phyloP scores from a whole-genome alignment of 2,797 vertebrate genomes.

The Selene dorsalis region DNA sequence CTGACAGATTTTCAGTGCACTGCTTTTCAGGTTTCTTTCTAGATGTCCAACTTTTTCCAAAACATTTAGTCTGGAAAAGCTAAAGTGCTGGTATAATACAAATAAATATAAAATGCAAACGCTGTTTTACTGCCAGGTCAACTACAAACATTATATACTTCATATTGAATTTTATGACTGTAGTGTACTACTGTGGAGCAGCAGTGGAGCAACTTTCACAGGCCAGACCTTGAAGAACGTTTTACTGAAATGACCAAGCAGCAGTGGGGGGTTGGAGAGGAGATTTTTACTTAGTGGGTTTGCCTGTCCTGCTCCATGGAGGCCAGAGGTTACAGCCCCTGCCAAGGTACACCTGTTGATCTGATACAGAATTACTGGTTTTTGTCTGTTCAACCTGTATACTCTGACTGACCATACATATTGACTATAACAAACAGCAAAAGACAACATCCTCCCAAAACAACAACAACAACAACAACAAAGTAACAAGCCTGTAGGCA shows the following conservation, averaged over 20 bases:
- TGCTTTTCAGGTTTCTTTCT: constrained; percentile 20
- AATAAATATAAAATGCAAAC: constrained; percentile 65
- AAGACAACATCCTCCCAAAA: neutral
- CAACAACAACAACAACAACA: too few species aligned
- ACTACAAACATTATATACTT: constrained; percentile 75
- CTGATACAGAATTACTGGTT: constrained; percentile 8
- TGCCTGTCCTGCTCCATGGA: constrained; percentile 11
- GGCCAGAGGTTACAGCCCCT: constrained; percentile 47
- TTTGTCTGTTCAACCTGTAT: neutral
- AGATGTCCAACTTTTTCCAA: constrained; percentile 11
- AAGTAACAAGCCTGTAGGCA: neutral
- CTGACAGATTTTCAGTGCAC: constrained; percentile 17
- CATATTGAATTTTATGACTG: constrained; percentile 64
- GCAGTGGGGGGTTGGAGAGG: neutral
- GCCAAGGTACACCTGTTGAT: constrained; percentile 41
- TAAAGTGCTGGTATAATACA: constrained; percentile 43
- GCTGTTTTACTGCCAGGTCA: constrained; percentile 68
- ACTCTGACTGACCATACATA: too few species aligned
- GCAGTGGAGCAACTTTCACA: constrained; percentile 49
- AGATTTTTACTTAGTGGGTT: constrained; percentile 1
- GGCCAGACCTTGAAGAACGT: constrained; percentile 30
- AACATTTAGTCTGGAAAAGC: constrained; percentile 31
- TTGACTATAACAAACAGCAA: neutral
- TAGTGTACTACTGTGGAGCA: constrained; percentile 47
- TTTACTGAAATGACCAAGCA: constrained; percentile 48